Evolutionary conservation across 2,888 invertebrate genomes (phyloP), one percentile per base, ranked within the genome.

Genomic region (Pristionchus japonicus): DNA sequence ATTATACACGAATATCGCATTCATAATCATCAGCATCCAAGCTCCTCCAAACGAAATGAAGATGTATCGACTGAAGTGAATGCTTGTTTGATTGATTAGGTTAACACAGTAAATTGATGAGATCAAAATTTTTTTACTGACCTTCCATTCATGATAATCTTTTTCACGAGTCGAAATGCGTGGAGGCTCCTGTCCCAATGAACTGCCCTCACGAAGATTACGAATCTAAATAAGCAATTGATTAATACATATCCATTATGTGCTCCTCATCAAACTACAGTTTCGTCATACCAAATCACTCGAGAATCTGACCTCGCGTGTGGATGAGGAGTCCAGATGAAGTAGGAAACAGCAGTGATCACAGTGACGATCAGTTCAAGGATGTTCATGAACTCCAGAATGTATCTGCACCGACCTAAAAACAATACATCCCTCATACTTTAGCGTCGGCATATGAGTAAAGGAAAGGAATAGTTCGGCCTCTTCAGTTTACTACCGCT

Each of bases 181-280:
- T 83, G 83, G 13, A 49, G 17, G n/a, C 52, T 57, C 83, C 52
- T 83, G 83, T 83, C 83, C 83, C 83, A 83, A 37, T 83, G 83
- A 3, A 83, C 6, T 13, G 31, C 49, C 6, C 83, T 52, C 6
- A 17, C 34, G 83, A 83, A 52, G 31, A 83, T 34, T 1, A 57
- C 52, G 57, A 83, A 57, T 37, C 83, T 83, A 17, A 49, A 83
- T 3, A 3, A 15, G 70, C 70, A 3, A 17, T n/a, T 70, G n/a
- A n/a, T n/a, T n/a, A n/a, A n/a, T n/a, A n/a, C n/a, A n/a, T n/a
- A n/a, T n/a, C n/a, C n/a, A n/a, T n/a, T n/a, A n/a, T n/a, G n/a
- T n/a, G n/a, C n/a, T n/a, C n/a, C n/a, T n/a, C n/a, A n/a, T n/a
- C n/a, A n/a, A n/a, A n/a, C n/a, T n/a, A n/a, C n/a, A n/a, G n/a